Base-by-base conservation (phyloP, 92 coral and sea anemone species). In the Micromussa lordhowensis region DNA sequence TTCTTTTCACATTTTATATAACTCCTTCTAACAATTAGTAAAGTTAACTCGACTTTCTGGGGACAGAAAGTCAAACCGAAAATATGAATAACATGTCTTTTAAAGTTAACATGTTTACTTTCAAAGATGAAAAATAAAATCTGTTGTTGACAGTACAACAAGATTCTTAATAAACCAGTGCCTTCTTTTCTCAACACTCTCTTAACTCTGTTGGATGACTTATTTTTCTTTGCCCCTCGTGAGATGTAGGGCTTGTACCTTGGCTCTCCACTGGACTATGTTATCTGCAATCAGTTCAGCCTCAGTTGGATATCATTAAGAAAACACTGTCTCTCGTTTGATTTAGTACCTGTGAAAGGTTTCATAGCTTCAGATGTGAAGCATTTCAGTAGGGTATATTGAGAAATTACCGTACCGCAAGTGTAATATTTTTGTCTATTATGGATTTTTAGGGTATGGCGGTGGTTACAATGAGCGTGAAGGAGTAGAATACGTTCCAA, bases 381-480 rank as follows among this genome's bases (percentile, higher is more conserved):
- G 18, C 59, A 54, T 54, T 15, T 18, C 57, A 10, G 8, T 7
- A 53, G 8, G 57, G 21, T 58, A 3, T 2, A 81, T 30, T 29
- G 10, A 58, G 11, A 19, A 53, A 78, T 49, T 18, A 19, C 6
- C 9, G 17, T 22, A 17, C 3, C 8, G 14, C 9, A 31, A 44
- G 17, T 26, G 38, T 2, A 15, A 51, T n/a, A 17, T 5, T n/a
- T 68, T n/a, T 35, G 22, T 63, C 18, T 49, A 31, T 24, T 75
- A 40, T 68, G 24, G 49, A 51, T 55, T 48, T 14, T 1, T 53
- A 98, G 99, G 99, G 24, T 92, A 91, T 88, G 99, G 99, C 30
- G 99, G 99, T 32, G 99, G 99, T 7, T 98, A 87, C 68, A 98
- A 98, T 92, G 99, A 98, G 80, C 93, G 99, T 31, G 98, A 88